Conservation (phyloP, 2,113 vertebrate genomes). For the Ictalurus punctatus region DNA sequence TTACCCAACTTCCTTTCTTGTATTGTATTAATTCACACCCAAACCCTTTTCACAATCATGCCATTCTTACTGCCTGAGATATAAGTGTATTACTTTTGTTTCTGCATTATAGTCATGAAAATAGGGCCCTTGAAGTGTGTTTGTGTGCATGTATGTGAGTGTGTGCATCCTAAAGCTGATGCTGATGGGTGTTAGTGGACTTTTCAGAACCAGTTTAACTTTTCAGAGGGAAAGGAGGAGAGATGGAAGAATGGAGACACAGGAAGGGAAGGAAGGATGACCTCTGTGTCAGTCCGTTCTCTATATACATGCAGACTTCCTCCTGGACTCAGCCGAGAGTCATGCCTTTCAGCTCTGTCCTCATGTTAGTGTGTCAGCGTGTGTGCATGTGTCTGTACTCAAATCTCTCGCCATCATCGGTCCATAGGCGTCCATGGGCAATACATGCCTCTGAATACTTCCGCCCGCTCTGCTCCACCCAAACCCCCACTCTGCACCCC, state of each 20-base stretch:
- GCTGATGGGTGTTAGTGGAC: neutral
- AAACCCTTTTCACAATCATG: neutral
- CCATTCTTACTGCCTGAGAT: neutral
- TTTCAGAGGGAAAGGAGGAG: conserved; percentile 2
- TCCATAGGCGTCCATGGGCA: neutral
- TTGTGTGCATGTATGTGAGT: neutral
- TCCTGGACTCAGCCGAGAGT: neutral
- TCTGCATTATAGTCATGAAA: neutral
- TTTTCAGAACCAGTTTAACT: neutral
- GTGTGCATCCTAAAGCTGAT: neutral
- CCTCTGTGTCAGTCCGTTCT: conserved; percentile 8
- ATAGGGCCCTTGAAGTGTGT: neutral
- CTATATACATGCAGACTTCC: conserved; percentile 38
- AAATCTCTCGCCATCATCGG: neutral
- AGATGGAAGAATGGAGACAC: conserved; percentile 36
- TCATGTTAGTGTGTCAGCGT: neutral
- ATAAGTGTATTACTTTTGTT: neutral
- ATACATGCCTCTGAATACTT: neutral
- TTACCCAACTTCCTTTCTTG: neutral
- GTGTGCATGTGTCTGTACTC: conserved; percentile 18
- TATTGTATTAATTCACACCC: neutral
- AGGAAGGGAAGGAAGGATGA: conserved; percentile 6
- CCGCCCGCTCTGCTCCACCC: neutral
- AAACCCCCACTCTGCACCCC: neutral
- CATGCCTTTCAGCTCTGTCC: neutral